A percentile compares a stretch with the other conserved stretches of the same genome.
Conservation (phyloP, 2,113 vertebrate genomes). For the Nothocercus nigrocapillus region DNA sequence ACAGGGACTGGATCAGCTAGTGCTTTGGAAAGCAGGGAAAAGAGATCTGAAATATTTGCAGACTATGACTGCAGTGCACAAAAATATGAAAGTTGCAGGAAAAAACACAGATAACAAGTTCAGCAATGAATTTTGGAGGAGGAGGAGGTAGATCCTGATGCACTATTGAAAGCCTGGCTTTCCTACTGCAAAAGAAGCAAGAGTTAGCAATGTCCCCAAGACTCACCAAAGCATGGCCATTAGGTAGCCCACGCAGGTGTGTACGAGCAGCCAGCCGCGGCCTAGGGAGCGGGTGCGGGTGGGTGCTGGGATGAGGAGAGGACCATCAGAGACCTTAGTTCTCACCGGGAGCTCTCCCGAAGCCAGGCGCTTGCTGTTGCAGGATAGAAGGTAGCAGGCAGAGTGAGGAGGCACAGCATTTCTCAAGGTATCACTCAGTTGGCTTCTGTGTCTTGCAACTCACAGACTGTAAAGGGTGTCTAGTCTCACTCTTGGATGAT, state of each 20-base stretch:
- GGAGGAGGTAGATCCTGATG: neutral
- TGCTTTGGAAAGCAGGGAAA: neutral
- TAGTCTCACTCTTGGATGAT: neutral
- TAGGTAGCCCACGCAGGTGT: neutral
- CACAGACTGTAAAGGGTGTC: too few species aligned
- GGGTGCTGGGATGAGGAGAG: neutral
- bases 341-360: neutral
- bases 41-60: neutral
- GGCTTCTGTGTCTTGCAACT: neutral
- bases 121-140: neutral
- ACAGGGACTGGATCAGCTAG: neutral
- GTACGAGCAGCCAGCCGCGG: neutral
- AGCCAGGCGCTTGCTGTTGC: neutral
- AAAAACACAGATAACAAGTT: neutral
- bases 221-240: neutral
- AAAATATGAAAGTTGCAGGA: neutral
- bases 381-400: neutral
- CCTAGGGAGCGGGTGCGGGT: neutral
- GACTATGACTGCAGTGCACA: neutral
- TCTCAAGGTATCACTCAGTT: too few species aligned
- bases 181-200: neutral
- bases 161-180: neutral
- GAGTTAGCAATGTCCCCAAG: neutral
- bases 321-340: neutral
- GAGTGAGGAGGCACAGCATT: neutral